A percentile compares a stretch with the other conserved stretches of the same genome.
phyloP scores from a whole-genome alignment of 1,140 invertebrate species.

The Ephestia elutella region DNA sequence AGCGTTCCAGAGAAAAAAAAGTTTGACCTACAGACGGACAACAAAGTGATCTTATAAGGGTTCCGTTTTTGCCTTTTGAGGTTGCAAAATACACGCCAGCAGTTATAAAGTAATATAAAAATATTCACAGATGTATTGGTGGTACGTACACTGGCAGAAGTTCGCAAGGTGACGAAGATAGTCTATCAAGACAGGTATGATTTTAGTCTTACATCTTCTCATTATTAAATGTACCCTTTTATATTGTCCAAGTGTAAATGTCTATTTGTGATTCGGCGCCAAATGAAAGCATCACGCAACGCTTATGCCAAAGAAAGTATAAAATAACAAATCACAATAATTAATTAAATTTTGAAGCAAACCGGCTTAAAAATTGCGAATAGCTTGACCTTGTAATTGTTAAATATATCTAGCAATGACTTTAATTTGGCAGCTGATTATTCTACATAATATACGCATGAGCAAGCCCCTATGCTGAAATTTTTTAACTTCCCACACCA shows the following conservation, averaged over 20 bases:
- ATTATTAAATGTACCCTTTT: background rate
- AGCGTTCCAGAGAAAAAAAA: no score
- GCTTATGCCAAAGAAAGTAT: background rate
- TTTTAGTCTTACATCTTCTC: conserved; percentile 10
- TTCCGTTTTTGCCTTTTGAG: no score
- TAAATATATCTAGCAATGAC: background rate
- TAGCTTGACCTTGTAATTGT: background rate
- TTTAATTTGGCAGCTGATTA: background rate
- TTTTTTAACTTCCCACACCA: background rate
- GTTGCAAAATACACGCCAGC: no score
- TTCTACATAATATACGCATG: background rate
- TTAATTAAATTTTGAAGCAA: no score
- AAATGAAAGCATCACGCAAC: background rate
- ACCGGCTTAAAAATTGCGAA: no score
- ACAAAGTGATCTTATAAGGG: no score
- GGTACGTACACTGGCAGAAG: conserved; percentile 77
- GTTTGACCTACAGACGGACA: no score
- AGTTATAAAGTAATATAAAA: background rate
- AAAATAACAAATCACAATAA: no score
- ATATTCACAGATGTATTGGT: conserved; percentile 79
- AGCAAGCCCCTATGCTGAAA: background rate
- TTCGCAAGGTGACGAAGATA: conserved; percentile 79
- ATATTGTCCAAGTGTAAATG: background rate
- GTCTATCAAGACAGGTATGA: conserved; percentile 70
- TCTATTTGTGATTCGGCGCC: background rate